Evolutionary conservation across 1,140 invertebrate genomes (phyloP), one percentile per base, ranked within the genome.

Genomic region (Drosophila repleta): DNA sequence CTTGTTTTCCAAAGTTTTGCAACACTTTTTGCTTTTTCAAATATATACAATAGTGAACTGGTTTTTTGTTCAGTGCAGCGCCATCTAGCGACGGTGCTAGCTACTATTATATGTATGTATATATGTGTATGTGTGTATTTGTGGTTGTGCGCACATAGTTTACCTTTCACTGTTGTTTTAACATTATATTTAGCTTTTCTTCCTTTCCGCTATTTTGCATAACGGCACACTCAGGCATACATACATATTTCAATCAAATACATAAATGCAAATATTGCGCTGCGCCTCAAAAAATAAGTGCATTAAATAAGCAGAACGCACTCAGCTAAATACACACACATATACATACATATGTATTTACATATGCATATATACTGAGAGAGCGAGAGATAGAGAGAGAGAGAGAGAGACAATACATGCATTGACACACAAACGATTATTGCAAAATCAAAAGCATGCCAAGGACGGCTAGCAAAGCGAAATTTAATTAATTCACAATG

Each of bases 381-480:
- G 6, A 6, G 26, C 4, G 26, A 29, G 26, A 3, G 29, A 24
- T 4, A 24, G 21, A 32, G 29, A 29, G 29, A 29, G 29, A 8
- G 29, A 29, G 29, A 29, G 29, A 29, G 29, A 29, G 5, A 29
- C 32, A 35, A 35, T n/a, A 53, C 26, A 55, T 17, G 18, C 20
- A 49, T 43, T 15, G 39, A 43, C 29, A 29, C 13, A 41, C 46
- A 45, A 65, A 73, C 35, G 39, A 43, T 68, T 69, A 67, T 85
- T 85, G 77, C 82, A 75, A 87, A 87, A 85, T 85, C 66, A 69
- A 81, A 85, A 85, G 77, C 81, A 87, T 78, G 81, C 81, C 81
- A 85, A 85, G 81, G 81, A 85, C 81, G 70, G 77, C 62, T 32
- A 60, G 62, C 60, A 76, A 84, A 75, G 53, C 76, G 26, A 61